Evolutionary conservation across 2,797 vertebrate genomes (phyloP), one percentile per base, ranked within the genome.

Genomic region (Aldrovandia affinis): DNA sequence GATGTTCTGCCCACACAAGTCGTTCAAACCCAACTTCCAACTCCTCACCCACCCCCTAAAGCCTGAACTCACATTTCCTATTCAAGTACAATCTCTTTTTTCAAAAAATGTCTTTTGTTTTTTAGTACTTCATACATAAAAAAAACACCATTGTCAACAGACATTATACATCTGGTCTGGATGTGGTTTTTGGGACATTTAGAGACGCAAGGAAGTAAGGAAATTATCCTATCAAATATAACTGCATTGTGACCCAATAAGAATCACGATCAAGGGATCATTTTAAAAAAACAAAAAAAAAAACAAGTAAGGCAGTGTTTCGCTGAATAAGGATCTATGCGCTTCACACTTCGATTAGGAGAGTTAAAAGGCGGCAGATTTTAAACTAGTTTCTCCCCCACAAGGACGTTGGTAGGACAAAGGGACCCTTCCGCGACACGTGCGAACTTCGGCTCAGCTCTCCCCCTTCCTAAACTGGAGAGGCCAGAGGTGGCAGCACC

Each of bases 261-360:
- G 15, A 70, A 33, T 33, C n/a, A 30, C 33, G 33, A 36, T 36
- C 18, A 15, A 15, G 18, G 33, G 65, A 28, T 70, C 9, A 33
- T 3, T 36, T 7, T 1, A 36, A 70, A 70, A 70, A 70, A 30
- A 70, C 2, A n/a, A 12, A 70, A 33, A 70, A 70, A 30, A 70
- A 75, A 59, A 39, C 2, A 4, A 33, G 82, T 83, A 78, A 83
- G 82, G 82, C 82, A 78, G 82, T 83, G 82, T 78, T 83, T 47
- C 44, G 55, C 82, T 63, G 70, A 75, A 57, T 25, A 61, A 12
- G 39, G 70, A 47, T 61, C 25, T 59, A 83, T 15, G 22, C 25
- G 15, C 55, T 57, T 57, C 55, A 78, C 18, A 30, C 20, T 8
- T 28, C 36, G 15, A 9, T 63, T 59, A 44, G 28, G n/a, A 65